Evolutionary conservation across 2,113 vertebrate species (phyloP).

Genomic region (Stegostoma tigrinum): DNA sequence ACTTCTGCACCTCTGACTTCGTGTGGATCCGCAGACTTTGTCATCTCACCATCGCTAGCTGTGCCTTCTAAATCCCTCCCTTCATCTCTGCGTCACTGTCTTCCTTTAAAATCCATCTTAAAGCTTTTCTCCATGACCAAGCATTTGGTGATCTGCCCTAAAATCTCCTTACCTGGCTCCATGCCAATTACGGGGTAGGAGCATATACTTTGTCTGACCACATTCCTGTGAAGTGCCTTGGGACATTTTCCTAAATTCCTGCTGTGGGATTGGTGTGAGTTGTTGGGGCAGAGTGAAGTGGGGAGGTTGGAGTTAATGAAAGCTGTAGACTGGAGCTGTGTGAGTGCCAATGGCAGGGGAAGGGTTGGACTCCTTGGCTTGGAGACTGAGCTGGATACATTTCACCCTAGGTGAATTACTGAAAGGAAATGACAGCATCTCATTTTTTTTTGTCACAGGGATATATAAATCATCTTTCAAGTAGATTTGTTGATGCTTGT

Average conservation of each 20-base stretch:
- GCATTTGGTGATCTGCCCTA: neutral
- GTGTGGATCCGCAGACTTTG: too few species aligned
- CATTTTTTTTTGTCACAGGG: conserved; percentile 42
- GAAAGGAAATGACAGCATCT: conserved; percentile 48
- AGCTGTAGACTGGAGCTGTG: neutral
- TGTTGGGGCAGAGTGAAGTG: neutral
- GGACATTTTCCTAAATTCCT: neutral
- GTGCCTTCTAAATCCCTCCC: neutral
- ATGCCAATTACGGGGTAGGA: neutral
- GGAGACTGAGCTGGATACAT: conserved; percentile 38
- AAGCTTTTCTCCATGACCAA: neutral
- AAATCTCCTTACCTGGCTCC: neutral
- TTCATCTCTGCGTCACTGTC: neutral
- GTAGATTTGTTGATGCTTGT: conserved; percentile 42
- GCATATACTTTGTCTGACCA: too few species aligned
- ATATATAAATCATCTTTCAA: conserved; percentile 43
- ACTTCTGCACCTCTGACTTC: neutral
- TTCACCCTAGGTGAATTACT: conserved; percentile 39
- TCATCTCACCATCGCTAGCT: neutral
- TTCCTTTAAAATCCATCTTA: neutral
- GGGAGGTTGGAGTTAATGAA: conserved; percentile 30
- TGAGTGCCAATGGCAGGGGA: conserved; percentile 5
- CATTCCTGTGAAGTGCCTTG: neutral
- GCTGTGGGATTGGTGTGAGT: neutral
- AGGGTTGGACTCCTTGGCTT: conserved; percentile 16